Evolutionary conservation across 2,888 invertebrate species (phyloP), one percentile per base, ranked within the genome.

Genomic region (Dolomedes plantarius): DNA sequence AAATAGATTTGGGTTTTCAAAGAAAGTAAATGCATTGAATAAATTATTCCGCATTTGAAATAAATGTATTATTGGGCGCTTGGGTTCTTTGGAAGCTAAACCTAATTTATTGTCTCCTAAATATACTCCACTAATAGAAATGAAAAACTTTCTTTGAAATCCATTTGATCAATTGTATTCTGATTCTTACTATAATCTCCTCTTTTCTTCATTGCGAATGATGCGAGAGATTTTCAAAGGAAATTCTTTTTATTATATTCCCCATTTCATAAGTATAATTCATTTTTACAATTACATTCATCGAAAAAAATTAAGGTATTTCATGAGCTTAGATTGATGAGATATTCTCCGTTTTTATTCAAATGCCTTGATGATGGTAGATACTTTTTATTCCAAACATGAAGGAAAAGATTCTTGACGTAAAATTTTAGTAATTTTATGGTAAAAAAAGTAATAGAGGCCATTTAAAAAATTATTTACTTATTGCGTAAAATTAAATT

Each of bases 81-180:
- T 56, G n/a, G 5, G 3, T 1, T 56, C 23, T 56, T 56, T 16
- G 23, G 56, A 56, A 23, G 16, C 23, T 56, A 56, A 56, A 56
- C 23, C 56, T 56, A 56, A 56, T 56, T 56, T 56, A 56, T 56
- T 23, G 56, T 56, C 56, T 23, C 56, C 23, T 19, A 23, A 56
- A 56, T 56, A 5, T 56, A 16, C 46, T 46, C 46, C 46, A 13
- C 46, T 46, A 46, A 46, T 46, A 46, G 46, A 46, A 16, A 46
- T 23, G 11, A 56, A 56, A 23, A 19, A 23, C 56, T 56, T 56
- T 23, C 56, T 56, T 23, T 23, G 19, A 23, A 56, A 23, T 19
- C 23, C 23, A 23, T 56, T n/a, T 56, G 56, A 56, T 56, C 56
- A 56, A 56, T 56, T 56, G 56, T 23, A 6, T 1, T 56, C 13